Evolutionary conservation across 1,140 invertebrate genomes (phyloP).

Genomic region (Cydia pomonella): DNA sequence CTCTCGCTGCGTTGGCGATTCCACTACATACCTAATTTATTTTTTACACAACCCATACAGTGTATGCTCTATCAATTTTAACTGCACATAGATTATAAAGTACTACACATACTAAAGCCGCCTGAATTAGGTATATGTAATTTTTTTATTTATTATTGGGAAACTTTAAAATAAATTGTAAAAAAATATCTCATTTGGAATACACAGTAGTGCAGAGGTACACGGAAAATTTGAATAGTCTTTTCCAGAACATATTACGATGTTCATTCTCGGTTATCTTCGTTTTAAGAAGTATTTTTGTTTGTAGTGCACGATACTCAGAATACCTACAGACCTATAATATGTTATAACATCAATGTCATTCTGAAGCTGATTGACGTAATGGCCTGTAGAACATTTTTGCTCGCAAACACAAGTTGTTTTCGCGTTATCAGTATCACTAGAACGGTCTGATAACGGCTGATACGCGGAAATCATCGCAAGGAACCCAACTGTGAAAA

Average conservation of each 20-base stretch:
- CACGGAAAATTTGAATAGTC: too few relatives aligned
- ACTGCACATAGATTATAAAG: not conserved
- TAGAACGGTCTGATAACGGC: not conserved
- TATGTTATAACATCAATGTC: not conserved
- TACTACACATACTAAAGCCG: too few relatives aligned
- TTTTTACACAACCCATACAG: conserved; percentile 21
- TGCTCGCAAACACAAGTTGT: conserved; percentile 18
- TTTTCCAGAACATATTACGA: too few relatives aligned
- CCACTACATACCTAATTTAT: conserved; percentile 45
- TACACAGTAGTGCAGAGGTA: too few relatives aligned
- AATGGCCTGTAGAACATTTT: conserved; percentile 5
- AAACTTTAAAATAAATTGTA: not conserved
- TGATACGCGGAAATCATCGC: conserved; percentile 22
- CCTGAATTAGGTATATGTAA: too few relatives aligned
- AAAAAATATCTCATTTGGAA: not conserved
- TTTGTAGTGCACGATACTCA: not conserved
- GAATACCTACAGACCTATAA: not conserved
- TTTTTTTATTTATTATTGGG: too few relatives aligned
- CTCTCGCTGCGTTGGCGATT: conserved; percentile 63
- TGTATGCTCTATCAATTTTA: not conserved
- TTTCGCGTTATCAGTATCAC: conserved; percentile 16
- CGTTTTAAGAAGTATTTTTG: not conserved
- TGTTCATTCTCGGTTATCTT: too few relatives aligned
- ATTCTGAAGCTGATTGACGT: conserved; percentile 17
- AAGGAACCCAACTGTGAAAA: conserved; percentile 12